phyloP scores from a whole-genome alignment of 2,888 invertebrate species.

The Cremastinae sp. region DNA sequence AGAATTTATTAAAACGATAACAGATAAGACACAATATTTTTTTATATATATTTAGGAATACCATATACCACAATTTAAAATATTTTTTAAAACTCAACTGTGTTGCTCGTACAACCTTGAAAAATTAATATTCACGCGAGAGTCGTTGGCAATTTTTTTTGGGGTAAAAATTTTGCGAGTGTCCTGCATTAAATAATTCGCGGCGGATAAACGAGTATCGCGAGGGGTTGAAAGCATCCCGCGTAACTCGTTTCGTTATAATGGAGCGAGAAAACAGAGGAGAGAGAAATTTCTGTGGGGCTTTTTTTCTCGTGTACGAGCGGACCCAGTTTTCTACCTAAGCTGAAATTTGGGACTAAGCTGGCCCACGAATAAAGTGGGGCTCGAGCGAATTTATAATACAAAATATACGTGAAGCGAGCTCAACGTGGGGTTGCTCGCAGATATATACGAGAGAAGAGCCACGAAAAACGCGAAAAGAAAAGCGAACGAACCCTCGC shows the following conservation, averaged over 20 bases:
- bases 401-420: conserved; percentile 69
- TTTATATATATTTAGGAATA: too few species aligned
- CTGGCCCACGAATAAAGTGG: conserved; percentile 74
- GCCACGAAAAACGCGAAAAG: conserved; percentile 33
- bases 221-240: conserved; percentile 54
- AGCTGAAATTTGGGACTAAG: conserved; percentile 67
- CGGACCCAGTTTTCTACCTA: conserved; percentile 63
- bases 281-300: conserved; percentile 32
- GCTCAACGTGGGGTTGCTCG: conserved; percentile 57
- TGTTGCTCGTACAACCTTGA: too few species aligned
- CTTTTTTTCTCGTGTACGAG: conserved; percentile 36
- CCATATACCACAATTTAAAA: too few species aligned
- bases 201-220: conserved; percentile 50
- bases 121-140: too few species aligned
- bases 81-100: too few species aligned
- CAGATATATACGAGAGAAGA: conserved; percentile 5
- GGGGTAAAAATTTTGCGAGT: neutral
- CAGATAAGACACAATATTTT: too few species aligned
- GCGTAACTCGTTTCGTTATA: conserved; percentile 48
- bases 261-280: conserved; percentile 28
- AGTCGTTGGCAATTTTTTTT: neutral
- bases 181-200: conserved; percentile 44
- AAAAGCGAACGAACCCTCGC: conserved; percentile 49
- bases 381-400: conserved; percentile 74
- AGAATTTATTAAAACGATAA: too few species aligned